phyloP scores from a whole-genome alignment of 2,113 vertebrate species.

The Eptesicus fuscus region DNA sequence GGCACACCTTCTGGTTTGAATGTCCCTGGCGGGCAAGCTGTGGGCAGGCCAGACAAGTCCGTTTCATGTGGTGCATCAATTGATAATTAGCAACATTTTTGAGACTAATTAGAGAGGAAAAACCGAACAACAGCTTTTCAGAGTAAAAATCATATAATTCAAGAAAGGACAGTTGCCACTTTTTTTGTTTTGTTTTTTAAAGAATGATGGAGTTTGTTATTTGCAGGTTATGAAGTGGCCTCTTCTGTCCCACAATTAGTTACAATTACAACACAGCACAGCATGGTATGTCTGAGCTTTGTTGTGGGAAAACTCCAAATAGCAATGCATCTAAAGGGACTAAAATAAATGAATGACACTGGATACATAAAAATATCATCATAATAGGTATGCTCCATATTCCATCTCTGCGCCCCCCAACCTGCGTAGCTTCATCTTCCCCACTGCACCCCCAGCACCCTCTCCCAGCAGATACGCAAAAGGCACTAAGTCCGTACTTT shows the following conservation, averaged over 20 bases:
- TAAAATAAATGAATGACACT: background rate
- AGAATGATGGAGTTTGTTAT: background rate
- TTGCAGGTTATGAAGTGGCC: background rate
- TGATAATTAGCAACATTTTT: background rate
- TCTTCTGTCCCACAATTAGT: background rate
- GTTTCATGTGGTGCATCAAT: background rate
- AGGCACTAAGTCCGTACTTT: background rate
- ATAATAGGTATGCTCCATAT: background rate
- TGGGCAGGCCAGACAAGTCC: background rate
- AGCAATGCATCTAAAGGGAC: background rate
- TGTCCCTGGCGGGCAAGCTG: constrained; percentile 94
- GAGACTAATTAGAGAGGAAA: background rate
- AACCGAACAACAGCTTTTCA: background rate
- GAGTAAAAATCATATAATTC: background rate
- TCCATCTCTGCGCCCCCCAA: fast-evolving
- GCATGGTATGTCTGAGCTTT: background rate
- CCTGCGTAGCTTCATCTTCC: background rate
- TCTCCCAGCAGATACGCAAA: background rate
- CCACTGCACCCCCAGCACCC: no score
- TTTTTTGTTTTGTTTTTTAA: background rate
- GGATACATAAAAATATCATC: background rate
- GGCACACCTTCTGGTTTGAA: constrained; percentile 93
- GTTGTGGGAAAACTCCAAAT: constrained; percentile 10
- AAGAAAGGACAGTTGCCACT: background rate
- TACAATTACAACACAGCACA: background rate